These are phyloP conservation scores for Drosophila yooni DNA, from an alignment of 2,888 invertebrate species.

Conservation along the genomic window DNA sequence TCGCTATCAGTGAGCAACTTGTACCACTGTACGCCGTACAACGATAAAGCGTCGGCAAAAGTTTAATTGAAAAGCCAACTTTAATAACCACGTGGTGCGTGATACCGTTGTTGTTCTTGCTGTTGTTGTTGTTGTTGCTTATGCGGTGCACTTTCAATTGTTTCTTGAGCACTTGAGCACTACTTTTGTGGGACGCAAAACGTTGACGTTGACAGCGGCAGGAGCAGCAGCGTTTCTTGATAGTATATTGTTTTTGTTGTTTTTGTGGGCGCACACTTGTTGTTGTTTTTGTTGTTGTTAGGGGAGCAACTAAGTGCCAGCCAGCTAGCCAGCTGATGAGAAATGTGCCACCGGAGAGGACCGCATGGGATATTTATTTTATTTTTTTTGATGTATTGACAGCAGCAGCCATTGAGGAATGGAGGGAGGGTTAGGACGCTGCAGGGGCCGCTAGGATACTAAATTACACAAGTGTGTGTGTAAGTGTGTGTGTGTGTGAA, in stretches of 20 bases:
- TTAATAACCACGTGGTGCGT: conserved; percentile 74
- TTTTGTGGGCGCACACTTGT: conserved; percentile 22
- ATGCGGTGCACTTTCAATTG: conserved; percentile 66
- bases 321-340: conserved; percentile 75
- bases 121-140: conserved; percentile 32
- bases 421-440: conserved; percentile 12
- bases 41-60: conserved; percentile 51
- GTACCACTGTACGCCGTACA: conserved; percentile 46
- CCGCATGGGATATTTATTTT: conserved; percentile 7
- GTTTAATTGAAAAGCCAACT: conserved; percentile 74
- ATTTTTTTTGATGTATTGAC: conserved; percentile 71
- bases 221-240: conserved; percentile 3
- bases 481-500: conserved; percentile 15
- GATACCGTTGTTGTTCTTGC: conserved; percentile 28
- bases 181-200: conserved; percentile 49
- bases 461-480: neutral
- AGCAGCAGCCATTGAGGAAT: conserved; percentile 26
- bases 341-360: conserved; percentile 75
- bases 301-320: conserved; percentile 61
- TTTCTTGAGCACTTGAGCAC: conserved; percentile 52
- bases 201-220: conserved; percentile 18
- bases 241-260: conserved; percentile 18
- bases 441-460: conserved; percentile 50
- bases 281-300: conserved; percentile 29
- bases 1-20: neutral